phyloP scores from a whole-genome alignment of 2,888 invertebrate species.

The Dusona sp. region DNA sequence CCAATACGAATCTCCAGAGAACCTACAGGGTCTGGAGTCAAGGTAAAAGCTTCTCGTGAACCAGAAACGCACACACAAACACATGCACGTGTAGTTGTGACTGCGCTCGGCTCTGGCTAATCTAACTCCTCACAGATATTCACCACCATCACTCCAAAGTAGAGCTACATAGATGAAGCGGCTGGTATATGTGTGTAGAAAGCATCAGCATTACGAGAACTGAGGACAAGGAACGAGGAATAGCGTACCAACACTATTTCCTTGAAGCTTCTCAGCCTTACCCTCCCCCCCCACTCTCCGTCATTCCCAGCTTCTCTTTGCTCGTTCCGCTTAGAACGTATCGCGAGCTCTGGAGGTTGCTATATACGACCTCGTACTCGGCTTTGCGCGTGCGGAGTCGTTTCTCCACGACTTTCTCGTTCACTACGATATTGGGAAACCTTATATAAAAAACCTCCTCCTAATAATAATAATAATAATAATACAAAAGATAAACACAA shows the following conservation, averaged over 20 bases:
- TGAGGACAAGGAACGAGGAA: conserved; percentile 53
- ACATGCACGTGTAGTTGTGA: conserved; percentile 22
- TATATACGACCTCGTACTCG: conserved; percentile 76
- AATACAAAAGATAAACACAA: not conserved
- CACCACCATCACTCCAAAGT: conserved; percentile 59
- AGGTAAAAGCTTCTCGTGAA: conserved; percentile 57
- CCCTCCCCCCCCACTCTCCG: conserved; percentile 42
- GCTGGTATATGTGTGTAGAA: conserved; percentile 51
- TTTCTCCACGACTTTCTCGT: conserved; percentile 79
- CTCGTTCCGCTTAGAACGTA: conserved; percentile 71
- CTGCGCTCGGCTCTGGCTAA: conserved; percentile 76
- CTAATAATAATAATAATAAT: not conserved
- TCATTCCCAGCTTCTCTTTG: conserved; percentile 1
- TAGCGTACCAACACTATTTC: conserved; percentile 71
- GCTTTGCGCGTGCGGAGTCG: conserved; percentile 81
- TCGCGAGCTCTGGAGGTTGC: conserved; percentile 76
- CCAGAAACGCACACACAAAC: conserved; percentile 72
- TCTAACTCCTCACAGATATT: conserved; percentile 82
- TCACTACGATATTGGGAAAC: conserved; percentile 58
- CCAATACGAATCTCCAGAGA: conserved; percentile 74
- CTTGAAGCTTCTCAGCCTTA: conserved; percentile 71
- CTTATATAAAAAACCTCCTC: not conserved
- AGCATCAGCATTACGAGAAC: conserved; percentile 70
- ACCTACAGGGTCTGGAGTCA: conserved; percentile 60
- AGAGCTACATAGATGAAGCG: conserved; percentile 67